Conservation (phyloP, 92 coral and sea anemone species). For the Blastomussa wellsi region DNA sequence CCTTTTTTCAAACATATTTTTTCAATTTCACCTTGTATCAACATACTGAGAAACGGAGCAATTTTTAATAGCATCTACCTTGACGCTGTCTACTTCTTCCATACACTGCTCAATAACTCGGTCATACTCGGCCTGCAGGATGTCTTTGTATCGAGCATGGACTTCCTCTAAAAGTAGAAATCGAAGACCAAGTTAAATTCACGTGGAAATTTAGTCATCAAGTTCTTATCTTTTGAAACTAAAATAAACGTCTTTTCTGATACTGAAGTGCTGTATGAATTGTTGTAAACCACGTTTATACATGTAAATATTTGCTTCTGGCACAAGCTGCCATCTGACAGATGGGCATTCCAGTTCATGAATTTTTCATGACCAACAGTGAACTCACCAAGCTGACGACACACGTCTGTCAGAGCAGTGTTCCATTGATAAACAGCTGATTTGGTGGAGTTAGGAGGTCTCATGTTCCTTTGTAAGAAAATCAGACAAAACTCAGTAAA, state of each 20-base stretch:
- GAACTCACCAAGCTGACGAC: conserved; percentile 80
- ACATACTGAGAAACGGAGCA: neutral
- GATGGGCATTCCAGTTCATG: neutral
- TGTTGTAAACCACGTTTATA: too few species aligned
- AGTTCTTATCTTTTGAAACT: neutral
- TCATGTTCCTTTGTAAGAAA: conserved; percentile 68
- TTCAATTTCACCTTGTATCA: too few species aligned
- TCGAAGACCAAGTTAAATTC: neutral
- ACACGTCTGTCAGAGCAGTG: conserved; percentile 56
- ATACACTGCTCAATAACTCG: conserved; percentile 75
- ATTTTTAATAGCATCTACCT: too few species aligned
- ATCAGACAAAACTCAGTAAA: neutral
- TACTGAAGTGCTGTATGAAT: too few species aligned
- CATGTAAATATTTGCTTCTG: neutral
- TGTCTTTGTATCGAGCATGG: conserved; percentile 72
- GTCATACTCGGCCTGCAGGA: conserved; percentile 82
- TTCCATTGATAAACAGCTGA: conserved; percentile 98
- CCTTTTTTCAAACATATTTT: too few species aligned
- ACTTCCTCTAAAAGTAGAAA: conserved; percentile 67
- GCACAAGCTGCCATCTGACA: neutral
- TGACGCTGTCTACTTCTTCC: conserved; percentile 74
- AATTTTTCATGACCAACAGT: neutral
- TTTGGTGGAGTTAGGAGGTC: conserved; percentile 95
- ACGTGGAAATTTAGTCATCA: neutral
- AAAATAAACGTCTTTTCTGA: too few species aligned